These are phyloP conservation scores for Hippotragus niger DNA, from an alignment of 2,113 vertebrate genomes.

Conservation along the genomic window DNA sequence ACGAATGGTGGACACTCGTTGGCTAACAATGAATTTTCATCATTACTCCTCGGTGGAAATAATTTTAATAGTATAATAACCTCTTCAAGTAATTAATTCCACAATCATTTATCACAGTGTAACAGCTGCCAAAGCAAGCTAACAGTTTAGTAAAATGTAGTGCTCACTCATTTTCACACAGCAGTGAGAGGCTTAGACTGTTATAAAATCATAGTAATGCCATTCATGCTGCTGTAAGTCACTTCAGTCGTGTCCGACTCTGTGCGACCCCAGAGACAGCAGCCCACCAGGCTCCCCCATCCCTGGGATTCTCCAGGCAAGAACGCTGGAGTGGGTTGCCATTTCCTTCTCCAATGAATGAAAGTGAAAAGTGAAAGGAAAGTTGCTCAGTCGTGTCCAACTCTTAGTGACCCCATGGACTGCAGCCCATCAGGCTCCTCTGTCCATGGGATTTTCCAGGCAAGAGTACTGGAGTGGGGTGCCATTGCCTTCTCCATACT, in stretches of 20 bases:
- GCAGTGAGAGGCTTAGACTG: not conserved
- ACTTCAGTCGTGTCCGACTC: too few species aligned
- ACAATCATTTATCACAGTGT: constrained; percentile 59
- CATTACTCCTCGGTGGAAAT: constrained; percentile 24
- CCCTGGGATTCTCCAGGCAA: too few species aligned
- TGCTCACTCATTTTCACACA: constrained; percentile 47
- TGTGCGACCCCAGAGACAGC: too few species aligned
- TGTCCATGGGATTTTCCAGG: too few species aligned
- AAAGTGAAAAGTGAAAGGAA: too few species aligned
- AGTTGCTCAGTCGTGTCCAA: rapidly evolving
- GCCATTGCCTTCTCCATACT: not conserved
- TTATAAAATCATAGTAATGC: not conserved
- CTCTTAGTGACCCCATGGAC: too few species aligned
- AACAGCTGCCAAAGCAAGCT: constrained; percentile 53
- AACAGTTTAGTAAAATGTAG: constrained; percentile 15
- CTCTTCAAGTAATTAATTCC: constrained; percentile 68
- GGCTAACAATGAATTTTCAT: constrained; percentile 54
- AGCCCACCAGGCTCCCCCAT: too few species aligned
- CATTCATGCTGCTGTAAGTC: not conserved
- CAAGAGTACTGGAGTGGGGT: too few species aligned
- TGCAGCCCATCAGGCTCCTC: too few species aligned
- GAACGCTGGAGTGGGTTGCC: too few species aligned
- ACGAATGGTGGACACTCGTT: not conserved
- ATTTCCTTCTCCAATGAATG: too few species aligned
- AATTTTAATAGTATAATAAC: constrained; percentile 48